A percentile compares a stretch with the other conserved stretches of the same genome.
phyloP scores from a whole-genome alignment of 2,888 invertebrate species.

The Amiota communis region DNA sequence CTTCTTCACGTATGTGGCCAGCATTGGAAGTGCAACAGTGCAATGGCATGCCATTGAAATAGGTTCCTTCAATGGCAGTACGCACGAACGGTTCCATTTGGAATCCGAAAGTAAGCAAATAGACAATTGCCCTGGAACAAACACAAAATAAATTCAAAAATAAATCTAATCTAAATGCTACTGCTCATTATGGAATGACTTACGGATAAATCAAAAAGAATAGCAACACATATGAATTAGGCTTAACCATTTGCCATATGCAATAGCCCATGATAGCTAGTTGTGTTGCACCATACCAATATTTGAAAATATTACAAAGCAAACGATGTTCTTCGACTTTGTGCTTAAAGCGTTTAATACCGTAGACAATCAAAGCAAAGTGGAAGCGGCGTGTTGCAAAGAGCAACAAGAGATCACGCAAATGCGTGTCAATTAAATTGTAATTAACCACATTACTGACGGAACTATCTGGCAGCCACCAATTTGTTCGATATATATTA shows the following conservation, averaged over 20 bases:
- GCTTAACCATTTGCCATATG: conserved; percentile 81
- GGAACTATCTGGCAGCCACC: conserved; percentile 85
- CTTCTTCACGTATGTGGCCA: conserved; percentile 85
- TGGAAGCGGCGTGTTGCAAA: conserved; percentile 87
- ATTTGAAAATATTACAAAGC: conserved; percentile 59
- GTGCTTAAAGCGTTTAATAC: conserved; percentile 74
- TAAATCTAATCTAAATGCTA: neutral
- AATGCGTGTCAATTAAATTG: conserved; percentile 91
- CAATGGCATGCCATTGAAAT: conserved; percentile 77
- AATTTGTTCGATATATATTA: conserved; percentile 94
- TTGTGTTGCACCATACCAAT: conserved; percentile 76
- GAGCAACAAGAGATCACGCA: conserved; percentile 88
- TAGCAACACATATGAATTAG: conserved; percentile 84
- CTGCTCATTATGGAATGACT: conserved; percentile 73
- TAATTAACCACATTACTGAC: conserved; percentile 78
- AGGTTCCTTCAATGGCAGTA: conserved; percentile 69
- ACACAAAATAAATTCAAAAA: neutral
- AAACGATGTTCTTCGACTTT: conserved; percentile 42
- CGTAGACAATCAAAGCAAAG: conserved; percentile 76
- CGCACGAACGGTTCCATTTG: conserved; percentile 86
- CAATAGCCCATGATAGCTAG: conserved; percentile 79
- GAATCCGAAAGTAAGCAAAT: conserved; percentile 87
- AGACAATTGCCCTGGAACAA: conserved; percentile 79
- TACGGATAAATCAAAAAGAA: conserved; percentile 93
- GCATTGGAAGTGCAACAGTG: conserved; percentile 86